These are phyloP conservation scores for Acrocephalus kingi DNA, from an alignment of 2,113 vertebrate genomes.

Conservation along the genomic window DNA sequence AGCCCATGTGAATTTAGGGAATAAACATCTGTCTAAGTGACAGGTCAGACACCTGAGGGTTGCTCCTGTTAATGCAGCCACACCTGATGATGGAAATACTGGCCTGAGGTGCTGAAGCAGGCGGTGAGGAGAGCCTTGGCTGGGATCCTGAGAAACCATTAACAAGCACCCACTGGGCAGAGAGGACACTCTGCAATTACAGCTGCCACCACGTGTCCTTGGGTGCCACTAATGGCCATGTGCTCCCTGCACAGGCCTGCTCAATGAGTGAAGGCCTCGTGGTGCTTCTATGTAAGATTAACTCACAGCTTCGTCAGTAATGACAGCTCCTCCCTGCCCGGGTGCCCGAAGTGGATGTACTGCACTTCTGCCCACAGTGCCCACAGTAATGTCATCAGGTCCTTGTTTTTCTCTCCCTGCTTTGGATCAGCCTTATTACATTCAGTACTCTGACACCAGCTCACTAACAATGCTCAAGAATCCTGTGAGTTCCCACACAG, in stretches of 20 bases:
- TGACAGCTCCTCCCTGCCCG: not conserved
- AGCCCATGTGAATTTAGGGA: not conserved
- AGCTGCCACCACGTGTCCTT: rapidly evolving
- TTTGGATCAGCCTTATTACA: not conserved
- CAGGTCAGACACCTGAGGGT: not conserved
- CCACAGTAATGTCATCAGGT: not conserved
- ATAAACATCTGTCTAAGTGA: not conserved
- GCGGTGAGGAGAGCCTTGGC: not conserved
- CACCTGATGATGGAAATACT: not conserved
- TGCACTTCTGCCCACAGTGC: not conserved
- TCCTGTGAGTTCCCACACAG: not conserved
- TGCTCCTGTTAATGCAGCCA: not conserved
- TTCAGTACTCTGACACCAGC: not conserved
- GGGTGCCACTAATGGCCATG: not conserved
- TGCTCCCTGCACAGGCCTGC: not conserved
- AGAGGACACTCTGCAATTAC: not conserved
- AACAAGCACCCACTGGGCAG: not conserved
- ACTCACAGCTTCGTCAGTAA: not conserved
- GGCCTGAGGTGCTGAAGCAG: not conserved
- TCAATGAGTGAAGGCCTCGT: not conserved
- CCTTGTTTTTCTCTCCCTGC: not conserved
- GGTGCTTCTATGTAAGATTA: rapidly evolving
- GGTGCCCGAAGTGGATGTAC: not conserved
- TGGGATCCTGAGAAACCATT: not conserved
- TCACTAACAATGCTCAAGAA: not conserved